Base-by-base conservation (phyloP, 64 coral and sea anemone species). In the Trachythela sp. region DNA sequence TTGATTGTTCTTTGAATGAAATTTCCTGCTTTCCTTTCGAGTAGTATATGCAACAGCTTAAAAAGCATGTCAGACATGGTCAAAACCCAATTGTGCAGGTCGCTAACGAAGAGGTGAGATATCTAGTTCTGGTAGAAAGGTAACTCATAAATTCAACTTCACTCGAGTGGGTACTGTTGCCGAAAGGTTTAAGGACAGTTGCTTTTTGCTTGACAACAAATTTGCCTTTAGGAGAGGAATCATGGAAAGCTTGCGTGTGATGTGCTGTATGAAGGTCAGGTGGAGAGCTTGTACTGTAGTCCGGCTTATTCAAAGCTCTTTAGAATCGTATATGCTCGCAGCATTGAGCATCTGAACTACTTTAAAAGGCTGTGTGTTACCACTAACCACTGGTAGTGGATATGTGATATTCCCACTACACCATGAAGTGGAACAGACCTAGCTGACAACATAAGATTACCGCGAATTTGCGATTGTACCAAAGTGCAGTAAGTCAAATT, bases 1-100 rank as follows among this genome's bases (percentile, higher is more conserved):
- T 80, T 36, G 33, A 39, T 18, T 80, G 75, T 30, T 80, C 75
- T 11, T 80, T 80, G 34, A 80, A 80, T 39, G 75, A 80, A n/a
- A n/a, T 72, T 22, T 72, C 68, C 9, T 31, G 68, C 68, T 72
- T 72, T 72, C 68, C 68, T 35, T 72, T 72, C 29, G 68, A 72
- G 68, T 24, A 72, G 17, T 35, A 72, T n/a, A 27, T 72, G 33
- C 68, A 72, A 72, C 24, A 72, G 68, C 26, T 72, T 14, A 72
- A 72, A 72, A 72, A 35, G 29, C 49, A 52, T 52, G 49, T n/a
- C n/a, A n/a, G n/a, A n/a, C n/a, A n/a, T n/a, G n/a, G n/a, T n/a
- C n/a, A n/a, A n/a, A n/a, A n/a, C n/a, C n/a, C n/a, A n/a, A n/a
- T n/a, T n/a, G n/a, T n/a, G n/a, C n/a, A n/a, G n/a, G n/a, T n/a